Evolutionary conservation across 2,888 invertebrate species (phyloP).

Genomic region (Dascillus cervinus): DNA sequence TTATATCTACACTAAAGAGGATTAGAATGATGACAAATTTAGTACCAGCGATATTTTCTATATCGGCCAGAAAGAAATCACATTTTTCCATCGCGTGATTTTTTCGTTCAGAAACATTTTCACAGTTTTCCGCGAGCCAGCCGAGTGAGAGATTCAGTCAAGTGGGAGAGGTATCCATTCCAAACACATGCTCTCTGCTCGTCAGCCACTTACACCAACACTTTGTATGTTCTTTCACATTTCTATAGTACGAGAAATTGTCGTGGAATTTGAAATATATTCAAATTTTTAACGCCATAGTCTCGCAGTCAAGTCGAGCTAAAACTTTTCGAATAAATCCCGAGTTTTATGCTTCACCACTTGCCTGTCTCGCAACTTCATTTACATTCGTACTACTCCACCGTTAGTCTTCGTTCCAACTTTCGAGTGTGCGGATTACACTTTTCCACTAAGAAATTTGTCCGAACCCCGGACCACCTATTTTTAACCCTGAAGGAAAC

Average conservation of each 20-base stretch:
- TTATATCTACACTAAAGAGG: too few relatives aligned
- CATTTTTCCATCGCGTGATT: too few relatives aligned
- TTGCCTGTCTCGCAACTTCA: conserved; percentile 11
- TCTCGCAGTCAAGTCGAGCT: conserved; percentile 17
- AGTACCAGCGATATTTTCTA: too few relatives aligned
- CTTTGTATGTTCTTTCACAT: conserved; percentile 30
- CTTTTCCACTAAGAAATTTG: too few relatives aligned
- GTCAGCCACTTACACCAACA: conserved; percentile 42
- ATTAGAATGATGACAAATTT: too few relatives aligned
- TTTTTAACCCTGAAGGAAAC: too few relatives aligned
- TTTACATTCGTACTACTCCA: conserved; percentile 16
- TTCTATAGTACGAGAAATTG: conserved; percentile 17
- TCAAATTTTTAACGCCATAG: conserved; percentile 20
- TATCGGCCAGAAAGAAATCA: too few relatives aligned
- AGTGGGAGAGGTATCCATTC: conserved; percentile 27
- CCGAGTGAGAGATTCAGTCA: conserved; percentile 34
- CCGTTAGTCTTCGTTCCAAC: conserved; percentile 11
- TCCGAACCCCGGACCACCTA: too few relatives aligned
- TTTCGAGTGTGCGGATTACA: conserved; percentile 13
- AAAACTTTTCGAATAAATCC: conserved; percentile 17
- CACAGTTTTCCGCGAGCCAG: neutral
- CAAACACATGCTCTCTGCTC: conserved; percentile 33
- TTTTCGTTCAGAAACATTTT: neutral
- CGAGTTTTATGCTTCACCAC: conserved; percentile 13
- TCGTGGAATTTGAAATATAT: conserved; percentile 20